Conservation (phyloP, 1,140 invertebrate genomes). For the Cotesia chilonis region DNA sequence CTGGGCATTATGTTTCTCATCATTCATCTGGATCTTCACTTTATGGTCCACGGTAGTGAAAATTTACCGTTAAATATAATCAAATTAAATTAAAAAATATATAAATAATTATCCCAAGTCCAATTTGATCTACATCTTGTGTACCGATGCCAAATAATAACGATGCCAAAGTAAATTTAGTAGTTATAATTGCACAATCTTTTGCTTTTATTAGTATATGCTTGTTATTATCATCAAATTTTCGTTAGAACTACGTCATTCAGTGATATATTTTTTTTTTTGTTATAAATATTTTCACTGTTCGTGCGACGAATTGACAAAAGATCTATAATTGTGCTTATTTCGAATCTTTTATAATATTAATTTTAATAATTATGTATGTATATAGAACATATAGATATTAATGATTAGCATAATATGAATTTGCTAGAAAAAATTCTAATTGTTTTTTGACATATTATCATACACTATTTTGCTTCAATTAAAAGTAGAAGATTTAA, state of each 20-base stretch:
- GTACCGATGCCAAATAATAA: slow-evolving; percentile 26
- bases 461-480: slow-evolving; percentile 8
- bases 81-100: neutral
- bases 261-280: neutral
- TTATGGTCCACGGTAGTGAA: slow-evolving; percentile 58
- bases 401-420: neutral
- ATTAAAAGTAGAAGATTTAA: neutral
- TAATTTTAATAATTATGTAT: no score
- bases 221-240: slow-evolving; percentile 20
- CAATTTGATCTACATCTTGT: slow-evolving; percentile 1
- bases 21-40: slow-evolving; percentile 52
- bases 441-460: neutral
- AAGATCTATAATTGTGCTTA: no score
- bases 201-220: slow-evolving; percentile 11
- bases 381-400: neutral
- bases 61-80: neutral
- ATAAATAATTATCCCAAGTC: neutral
- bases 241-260: slow-evolving; percentile 11
- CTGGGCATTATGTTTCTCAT: slow-evolving; percentile 54
- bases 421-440: no score
- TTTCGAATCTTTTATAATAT: no score
- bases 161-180: slow-evolving; percentile 37
- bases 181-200: slow-evolving; percentile 4
- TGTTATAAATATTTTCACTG: neutral
- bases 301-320: neutral